These are phyloP conservation scores for Drosophila orena DNA, from an alignment of 1,140 invertebrate species.

Conservation along the genomic window DNA sequence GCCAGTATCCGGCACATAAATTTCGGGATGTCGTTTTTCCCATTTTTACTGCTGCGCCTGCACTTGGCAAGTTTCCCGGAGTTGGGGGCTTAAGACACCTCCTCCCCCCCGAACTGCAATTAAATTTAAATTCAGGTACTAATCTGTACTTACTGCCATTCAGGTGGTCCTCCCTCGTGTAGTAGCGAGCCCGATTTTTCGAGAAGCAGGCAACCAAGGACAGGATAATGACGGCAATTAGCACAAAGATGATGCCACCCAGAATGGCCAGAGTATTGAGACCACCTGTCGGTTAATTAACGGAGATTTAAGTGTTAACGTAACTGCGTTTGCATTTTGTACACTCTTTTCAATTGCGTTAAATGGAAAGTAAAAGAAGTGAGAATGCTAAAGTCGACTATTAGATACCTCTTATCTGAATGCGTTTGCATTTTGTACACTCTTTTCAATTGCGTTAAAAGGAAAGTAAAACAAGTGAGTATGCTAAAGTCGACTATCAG, in stretches of 20 bases:
- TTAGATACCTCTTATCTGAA: no score
- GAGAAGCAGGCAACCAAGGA: constrained; percentile 86
- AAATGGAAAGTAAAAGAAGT: not conserved
- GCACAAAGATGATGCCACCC: constrained; percentile 83
- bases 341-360: not conserved
- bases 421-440: no score
- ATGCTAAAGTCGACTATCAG: no score
- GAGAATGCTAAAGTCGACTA: no score
- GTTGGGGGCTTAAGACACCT: constrained; percentile 3
- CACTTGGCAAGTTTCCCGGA: constrained; percentile 52
- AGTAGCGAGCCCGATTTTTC: constrained; percentile 88
- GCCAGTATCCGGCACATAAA: constrained; percentile 50
- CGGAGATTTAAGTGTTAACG: not conserved
- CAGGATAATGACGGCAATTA: constrained; percentile 83
- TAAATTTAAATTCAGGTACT: constrained; percentile 41
- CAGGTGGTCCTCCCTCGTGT: constrained; percentile 89
- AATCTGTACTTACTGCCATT: constrained; percentile 70
- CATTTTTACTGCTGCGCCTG: constrained; percentile 59
- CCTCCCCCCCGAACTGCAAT: constrained; percentile 21
- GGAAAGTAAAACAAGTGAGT: no score
- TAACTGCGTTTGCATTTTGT: no score
- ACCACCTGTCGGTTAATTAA: constrained; percentile 61
- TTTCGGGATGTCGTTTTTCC: constrained; percentile 47
- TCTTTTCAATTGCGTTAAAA: no score
- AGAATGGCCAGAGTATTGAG: constrained; percentile 84